Conservation (phyloP, 1,140 invertebrate species). For the Leptopilina clavipes region DNA sequence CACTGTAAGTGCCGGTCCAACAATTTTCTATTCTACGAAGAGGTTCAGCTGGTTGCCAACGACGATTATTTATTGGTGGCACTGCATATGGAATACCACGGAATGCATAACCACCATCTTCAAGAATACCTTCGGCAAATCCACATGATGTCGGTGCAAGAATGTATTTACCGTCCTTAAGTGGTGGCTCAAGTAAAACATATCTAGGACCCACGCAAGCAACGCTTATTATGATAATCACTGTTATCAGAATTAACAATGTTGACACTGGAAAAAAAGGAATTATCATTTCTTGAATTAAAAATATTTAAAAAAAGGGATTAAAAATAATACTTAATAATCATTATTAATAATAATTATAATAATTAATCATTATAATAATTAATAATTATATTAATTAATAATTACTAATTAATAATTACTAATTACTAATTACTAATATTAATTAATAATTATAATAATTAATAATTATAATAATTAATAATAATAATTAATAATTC, state of each 20-base stretch:
- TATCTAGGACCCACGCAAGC: conserved; percentile 75
- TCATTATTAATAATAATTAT: no score
- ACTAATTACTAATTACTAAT: no score
- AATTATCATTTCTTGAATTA: not conserved
- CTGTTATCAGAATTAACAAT: conserved; percentile 78
- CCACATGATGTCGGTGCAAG: conserved; percentile 86
- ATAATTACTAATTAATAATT: no score
- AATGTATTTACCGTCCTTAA: conserved; percentile 83
- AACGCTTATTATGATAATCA: conserved; percentile 80
- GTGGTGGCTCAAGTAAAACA: conserved; percentile 75
- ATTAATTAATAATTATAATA: no score
- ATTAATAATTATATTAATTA: no score
- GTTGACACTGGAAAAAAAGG: conserved; percentile 56
- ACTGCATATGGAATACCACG: conserved; percentile 89
- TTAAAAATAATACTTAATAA: no score
- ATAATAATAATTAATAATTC: no score
- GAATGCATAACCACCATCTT: conserved; percentile 87
- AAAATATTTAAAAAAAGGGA: no score
- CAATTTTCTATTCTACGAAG: conserved; percentile 82
- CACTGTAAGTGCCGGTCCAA: conserved; percentile 85
- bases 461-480: no score
- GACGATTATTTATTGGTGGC: conserved; percentile 81
- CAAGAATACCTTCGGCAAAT: conserved; percentile 83
- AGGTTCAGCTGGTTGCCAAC: conserved; percentile 84
- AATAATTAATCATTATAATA: no score